Base-by-base conservation (phyloP, 2,797 vertebrate genomes). In the Coilia nasus region DNA sequence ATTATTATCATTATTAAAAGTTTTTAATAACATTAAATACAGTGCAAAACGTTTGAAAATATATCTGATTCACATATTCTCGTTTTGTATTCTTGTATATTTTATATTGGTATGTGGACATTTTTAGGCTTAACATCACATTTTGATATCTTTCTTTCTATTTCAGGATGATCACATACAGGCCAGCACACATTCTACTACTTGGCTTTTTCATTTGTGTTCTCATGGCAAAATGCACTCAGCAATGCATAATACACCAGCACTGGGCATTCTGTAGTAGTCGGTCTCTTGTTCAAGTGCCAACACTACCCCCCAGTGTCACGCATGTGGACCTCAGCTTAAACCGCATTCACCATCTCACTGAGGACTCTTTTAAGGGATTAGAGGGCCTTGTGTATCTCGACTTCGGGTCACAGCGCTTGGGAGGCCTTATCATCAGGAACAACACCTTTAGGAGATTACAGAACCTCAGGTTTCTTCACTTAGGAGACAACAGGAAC, bases 371-470 rank as follows among this genome's bases (percentile, higher is more conserved):
- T 0, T 96, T 99, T 83, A 90, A 90, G 15, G 81, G 89, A 81
- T 91, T 97, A 62, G 89, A 91, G 31, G 83, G 83, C 82, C 91
- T 98, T 75, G 2, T 67, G 0, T 0, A 90, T 2, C 81, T 98
- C 64, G 91, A 94, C 83, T 91, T 98, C 0, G 93, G 94, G n/a
- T 0, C 0, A 0, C 97, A 98, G 80, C 0, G 12, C 0, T 89
- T 89, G 0, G 19, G 0, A 35, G 81, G 84, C n/a, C 88, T 98
- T 2, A 82, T 85, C 10, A 90, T 98, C 44, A 92, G 90, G 85
- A 94, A 91, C 88, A 92, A 95, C 21, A 92, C 97, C 1, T 98
- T 98, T 91, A 92, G 90, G 84, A 92, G 94, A 60, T 90, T 97
- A 89, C 94, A 92, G 54, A 95, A 93, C 1, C 90, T 98, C 85